Percentiles rank a stretch among this genome's conserved stretches.
phyloP scores from a whole-genome alignment of 2,797 vertebrate species.

The Phrynocephalus vlangalii region DNA sequence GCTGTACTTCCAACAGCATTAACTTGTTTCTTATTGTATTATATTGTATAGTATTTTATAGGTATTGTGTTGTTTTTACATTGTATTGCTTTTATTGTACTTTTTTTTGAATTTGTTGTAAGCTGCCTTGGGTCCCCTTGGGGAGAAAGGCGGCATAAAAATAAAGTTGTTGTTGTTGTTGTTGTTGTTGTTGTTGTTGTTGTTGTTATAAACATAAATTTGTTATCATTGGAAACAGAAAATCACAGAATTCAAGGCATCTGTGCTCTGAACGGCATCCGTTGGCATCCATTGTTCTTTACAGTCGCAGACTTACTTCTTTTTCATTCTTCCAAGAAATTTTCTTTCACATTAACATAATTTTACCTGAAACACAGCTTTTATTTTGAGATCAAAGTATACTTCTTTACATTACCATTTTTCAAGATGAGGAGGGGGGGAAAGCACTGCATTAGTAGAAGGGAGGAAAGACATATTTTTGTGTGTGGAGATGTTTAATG shows the following conservation, averaged over 20 bases:
- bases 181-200: background rate
- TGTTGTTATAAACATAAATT: background rate
- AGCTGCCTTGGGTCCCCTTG: no score
- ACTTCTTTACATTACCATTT: conserved; percentile 45
- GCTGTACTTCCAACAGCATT: background rate
- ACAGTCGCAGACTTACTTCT: background rate
- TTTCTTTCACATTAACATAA: conserved; percentile 46
- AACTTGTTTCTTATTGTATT: background rate
- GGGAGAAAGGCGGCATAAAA: no score
- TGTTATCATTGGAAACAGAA: conserved; percentile 2
- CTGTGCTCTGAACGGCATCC: conserved; percentile 40
- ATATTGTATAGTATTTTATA: no score
- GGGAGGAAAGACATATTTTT: background rate
- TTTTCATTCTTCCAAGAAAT: conserved; percentile 44
- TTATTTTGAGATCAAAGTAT: conserved; percentile 69
- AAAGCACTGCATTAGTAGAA: conserved; percentile 45
- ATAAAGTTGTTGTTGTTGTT: no score
- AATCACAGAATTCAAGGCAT: background rate
- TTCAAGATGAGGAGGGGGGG: conserved; percentile 39
- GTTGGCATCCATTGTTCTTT: background rate
- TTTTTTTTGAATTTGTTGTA: no score
- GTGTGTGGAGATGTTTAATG: conserved; percentile 37
- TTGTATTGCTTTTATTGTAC: no score
- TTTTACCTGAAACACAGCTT: conserved; percentile 53
- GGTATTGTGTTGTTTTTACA: no score